Conservation (phyloP, 92 coral and sea anemone species). For the Phenganax marumi region DNA sequence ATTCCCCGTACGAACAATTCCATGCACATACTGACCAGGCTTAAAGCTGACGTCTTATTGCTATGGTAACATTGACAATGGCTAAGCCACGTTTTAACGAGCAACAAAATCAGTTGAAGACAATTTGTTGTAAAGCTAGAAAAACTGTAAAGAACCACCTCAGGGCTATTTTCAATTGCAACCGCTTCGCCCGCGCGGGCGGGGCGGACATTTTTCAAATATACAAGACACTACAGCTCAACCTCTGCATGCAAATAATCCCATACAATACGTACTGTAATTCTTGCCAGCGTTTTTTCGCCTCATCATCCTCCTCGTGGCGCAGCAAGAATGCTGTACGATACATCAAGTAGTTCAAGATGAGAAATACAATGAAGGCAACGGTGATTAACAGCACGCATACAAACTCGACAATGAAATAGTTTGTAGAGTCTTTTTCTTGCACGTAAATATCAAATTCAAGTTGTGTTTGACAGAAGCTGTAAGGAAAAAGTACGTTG, state of each 20-base stretch:
- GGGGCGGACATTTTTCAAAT: no score
- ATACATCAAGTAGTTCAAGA: conserved; percentile 5
- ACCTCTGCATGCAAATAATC: no score
- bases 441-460: conserved; percentile 15
- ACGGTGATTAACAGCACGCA: conserved; percentile 26
- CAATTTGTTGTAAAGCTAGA: no score
- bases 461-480: conserved; percentile 7
- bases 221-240: neutral
- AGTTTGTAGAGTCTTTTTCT: conserved; percentile 2
- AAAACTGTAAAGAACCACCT: no score
- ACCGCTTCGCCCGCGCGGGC: no score
- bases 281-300: conserved; percentile 22
- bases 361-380: conserved; percentile 1
- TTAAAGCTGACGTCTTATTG: no score
- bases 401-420: conserved; percentile 17
- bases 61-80: neutral
- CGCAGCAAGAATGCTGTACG: conserved; percentile 23
- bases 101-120: neutral
- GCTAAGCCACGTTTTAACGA: neutral
- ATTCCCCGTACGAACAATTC: no score
- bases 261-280: conserved; percentile 16
- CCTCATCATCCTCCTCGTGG: conserved; percentile 31
- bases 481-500: neutral
- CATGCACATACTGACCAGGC: no score
- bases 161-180: no score